Percentiles rank a stretch among this genome's conserved stretches.
These are phyloP conservation scores for Buathra laborator DNA, from an alignment of 2,888 invertebrate species.

Conservation along the genomic window DNA sequence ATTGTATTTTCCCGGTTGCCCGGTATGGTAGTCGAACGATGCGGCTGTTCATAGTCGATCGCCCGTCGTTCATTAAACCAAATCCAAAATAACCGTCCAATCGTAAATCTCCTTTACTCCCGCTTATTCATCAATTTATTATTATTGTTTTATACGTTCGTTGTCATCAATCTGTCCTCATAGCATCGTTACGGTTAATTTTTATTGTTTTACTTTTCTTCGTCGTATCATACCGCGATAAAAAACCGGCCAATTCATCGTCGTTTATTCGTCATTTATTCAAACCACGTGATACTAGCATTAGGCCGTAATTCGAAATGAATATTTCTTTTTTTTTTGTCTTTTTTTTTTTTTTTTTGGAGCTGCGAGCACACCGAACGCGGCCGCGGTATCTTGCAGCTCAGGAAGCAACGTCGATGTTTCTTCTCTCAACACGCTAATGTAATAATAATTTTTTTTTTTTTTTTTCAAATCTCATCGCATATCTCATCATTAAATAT, in stretches of 20 bases:
- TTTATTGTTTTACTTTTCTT: not conserved
- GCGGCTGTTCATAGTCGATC: conserved; percentile 93
- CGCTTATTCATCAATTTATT: conserved; percentile 14
- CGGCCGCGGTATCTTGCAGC: conserved; percentile 31
- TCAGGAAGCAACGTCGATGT: conserved; percentile 13
- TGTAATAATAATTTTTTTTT: not conserved
- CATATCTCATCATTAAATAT: not conserved
- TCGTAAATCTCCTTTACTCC: conserved; percentile 28
- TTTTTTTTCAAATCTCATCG: not conserved
- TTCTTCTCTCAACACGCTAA: not conserved
- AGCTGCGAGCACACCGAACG: conserved; percentile 19
- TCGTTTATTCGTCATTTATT: conserved; percentile 48
- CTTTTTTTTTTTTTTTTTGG: not conserved
- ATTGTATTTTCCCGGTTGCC: conserved; percentile 95
- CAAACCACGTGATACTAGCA: conserved; percentile 65
- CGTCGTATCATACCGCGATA: conserved; percentile 27
- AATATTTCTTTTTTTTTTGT: conserved; percentile 19
- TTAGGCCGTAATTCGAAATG: conserved; percentile 61
- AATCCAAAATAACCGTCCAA: conserved; percentile 50
- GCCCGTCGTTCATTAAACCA: conserved; percentile 38
- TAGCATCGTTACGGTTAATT: conserved; percentile 27
- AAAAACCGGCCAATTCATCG: conserved; percentile 46
- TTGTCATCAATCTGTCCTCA: conserved; percentile 28
- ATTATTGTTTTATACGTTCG: conserved; percentile 43
- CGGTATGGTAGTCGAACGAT: conserved; percentile 97